Base-by-base conservation (phyloP, 2,888 invertebrate species). In the Tiliacea citrago region DNA sequence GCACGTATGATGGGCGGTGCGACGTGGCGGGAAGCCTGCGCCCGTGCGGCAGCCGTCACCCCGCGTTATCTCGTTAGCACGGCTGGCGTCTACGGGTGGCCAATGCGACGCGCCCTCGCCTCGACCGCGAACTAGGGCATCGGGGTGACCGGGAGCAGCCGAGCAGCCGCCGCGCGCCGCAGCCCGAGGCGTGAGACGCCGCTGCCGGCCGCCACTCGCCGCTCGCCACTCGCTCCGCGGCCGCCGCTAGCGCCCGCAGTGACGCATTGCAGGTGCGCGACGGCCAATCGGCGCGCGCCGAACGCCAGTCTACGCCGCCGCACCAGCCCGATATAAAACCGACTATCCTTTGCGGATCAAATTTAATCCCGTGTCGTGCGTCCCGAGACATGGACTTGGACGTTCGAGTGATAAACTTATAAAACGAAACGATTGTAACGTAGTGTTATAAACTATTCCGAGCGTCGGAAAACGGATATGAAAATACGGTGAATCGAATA, bases 211-310 rank as follows among this genome's bases (percentile, higher is more conserved):
- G 81, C 86, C 82, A 69, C 77, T 74, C 86, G 81, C 81, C 77
- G 84, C 83, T 84, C 84, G 79, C 81, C 88, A 79, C 88, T 87
- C 85, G 87, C 79, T 83, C 79, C 78, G 85, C 82, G 88, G 90
- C 92, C 94, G 94, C 94, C 94, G 93, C 90, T 90, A 91, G 91
- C 92, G 89, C 91, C 94, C 95, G 95, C 96, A 95, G 94, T 98
- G 98, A 98, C 98, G 98, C 98, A 98, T 98, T 98, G 98, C 98
- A 98, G 98, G 98, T 98, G 97, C 97, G 97, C 97, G 97, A 94
- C 97, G 97, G 97, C 98, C 98, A 98, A 98, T 98, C 97, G 97
- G 97, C 97, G 97, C 96, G 97, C 97, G 96, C 96, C 95, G 97
- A 97, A 97, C 97, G 97, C 97, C 97, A 97, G 97, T 97, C 97